Percentiles rank a stretch among this genome's conserved stretches.
These are phyloP conservation scores for Acrossocheilus fasciatus DNA, from an alignment of 2,797 vertebrate species.

Conservation along the genomic window DNA sequence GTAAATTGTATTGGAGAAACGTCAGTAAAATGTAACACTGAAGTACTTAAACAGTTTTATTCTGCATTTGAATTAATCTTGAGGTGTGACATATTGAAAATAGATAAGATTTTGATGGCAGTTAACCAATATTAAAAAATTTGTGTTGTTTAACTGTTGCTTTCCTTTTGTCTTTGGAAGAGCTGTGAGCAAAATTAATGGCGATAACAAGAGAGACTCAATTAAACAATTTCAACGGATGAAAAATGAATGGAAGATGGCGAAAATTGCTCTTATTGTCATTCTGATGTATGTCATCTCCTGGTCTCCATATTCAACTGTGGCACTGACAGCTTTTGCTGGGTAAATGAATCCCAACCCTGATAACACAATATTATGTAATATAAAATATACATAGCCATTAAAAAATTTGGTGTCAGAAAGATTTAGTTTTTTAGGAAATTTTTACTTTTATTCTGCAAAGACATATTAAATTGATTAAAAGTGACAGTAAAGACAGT, in stretches of 20 bases:
- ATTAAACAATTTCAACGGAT: conserved; percentile 82
- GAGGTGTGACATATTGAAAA: background rate
- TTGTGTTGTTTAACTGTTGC: background rate
- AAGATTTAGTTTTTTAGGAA: background rate
- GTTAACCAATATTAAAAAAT: background rate
- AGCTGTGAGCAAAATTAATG: conserved; percentile 82
- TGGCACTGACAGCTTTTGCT: conserved; percentile 91
- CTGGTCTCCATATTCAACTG: conserved; percentile 92
- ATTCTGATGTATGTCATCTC: conserved; percentile 91
- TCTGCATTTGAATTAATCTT: background rate
- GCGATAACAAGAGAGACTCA: conserved; percentile 76
- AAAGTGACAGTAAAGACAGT: background rate
- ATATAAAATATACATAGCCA: background rate
- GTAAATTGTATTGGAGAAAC: background rate
- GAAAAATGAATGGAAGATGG: conserved; percentile 96
- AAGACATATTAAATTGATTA: background rate
- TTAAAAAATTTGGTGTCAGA: background rate
- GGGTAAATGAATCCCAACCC: conserved; percentile 79
- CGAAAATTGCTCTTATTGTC: conserved; percentile 90
- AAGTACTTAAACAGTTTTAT: background rate
- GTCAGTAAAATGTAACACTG: background rate
- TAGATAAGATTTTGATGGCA: background rate
- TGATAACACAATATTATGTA: background rate
- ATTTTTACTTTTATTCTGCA: background rate
- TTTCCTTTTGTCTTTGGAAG: conserved; percentile 65